phyloP scores from a whole-genome alignment of 2,113 vertebrate genomes.

The Phodopus roborovskii region DNA sequence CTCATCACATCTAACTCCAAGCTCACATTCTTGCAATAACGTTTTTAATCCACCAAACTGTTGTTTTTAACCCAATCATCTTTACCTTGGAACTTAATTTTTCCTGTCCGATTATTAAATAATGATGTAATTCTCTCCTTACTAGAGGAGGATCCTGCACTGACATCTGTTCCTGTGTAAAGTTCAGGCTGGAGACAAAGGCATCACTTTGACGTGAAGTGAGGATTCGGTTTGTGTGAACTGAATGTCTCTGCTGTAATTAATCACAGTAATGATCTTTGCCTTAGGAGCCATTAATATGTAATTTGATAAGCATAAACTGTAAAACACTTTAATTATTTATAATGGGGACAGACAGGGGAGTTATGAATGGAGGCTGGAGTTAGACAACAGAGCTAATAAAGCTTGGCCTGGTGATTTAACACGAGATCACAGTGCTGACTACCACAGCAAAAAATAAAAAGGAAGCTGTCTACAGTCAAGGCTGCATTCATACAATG shows the following conservation, averaged over 20 bases:
- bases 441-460: not conserved
- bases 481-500: not conserved
- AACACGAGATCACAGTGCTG: not conserved
- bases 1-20: not conserved
- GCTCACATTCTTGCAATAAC: not conserved
- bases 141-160: not conserved
- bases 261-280: slow-evolving; percentile 75
- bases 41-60: slow-evolving; percentile 4
- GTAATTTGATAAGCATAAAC: slow-evolving; percentile 80
- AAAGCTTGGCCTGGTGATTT: slow-evolving; percentile 35
- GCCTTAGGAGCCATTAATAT: slow-evolving; percentile 81
- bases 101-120: slow-evolving; percentile 34
- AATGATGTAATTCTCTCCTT: slow-evolving; percentile 45
- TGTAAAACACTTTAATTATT: slow-evolving; percentile 82
- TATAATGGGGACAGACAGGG: slow-evolving; percentile 67
- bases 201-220: slow-evolving; percentile 57
- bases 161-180: slow-evolving; percentile 59
- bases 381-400: slow-evolving; percentile 65
- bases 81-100: slow-evolving; percentile 32
- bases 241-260: slow-evolving; percentile 73
- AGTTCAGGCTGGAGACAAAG: slow-evolving; percentile 55
- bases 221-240: slow-evolving; percentile 59
- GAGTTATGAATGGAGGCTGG: slow-evolving; percentile 43
- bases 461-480: not conserved
- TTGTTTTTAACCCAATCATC: not conserved